Conservation (phyloP, 2,888 invertebrate genomes). For the Amphipoea lucens region DNA sequence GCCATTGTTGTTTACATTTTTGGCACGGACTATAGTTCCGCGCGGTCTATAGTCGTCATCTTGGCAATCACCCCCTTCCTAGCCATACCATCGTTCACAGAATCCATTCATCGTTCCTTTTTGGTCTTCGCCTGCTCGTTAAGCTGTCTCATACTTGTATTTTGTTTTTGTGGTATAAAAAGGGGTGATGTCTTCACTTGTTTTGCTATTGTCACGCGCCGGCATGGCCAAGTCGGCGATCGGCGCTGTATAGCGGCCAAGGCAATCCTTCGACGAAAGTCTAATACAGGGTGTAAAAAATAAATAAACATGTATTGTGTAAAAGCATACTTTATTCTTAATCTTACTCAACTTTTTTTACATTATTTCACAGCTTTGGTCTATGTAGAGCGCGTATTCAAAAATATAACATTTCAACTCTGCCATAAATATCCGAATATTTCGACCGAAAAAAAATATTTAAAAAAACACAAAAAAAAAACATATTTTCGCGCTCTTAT, state of each 20-base stretch:
- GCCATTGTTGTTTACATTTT: too few relatives aligned
- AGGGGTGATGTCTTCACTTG: too few relatives aligned
- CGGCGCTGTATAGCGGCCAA: background rate
- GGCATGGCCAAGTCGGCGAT: background rate
- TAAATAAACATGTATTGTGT: constrained; percentile 70
- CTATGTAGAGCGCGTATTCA: constrained; percentile 83
- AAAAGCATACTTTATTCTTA: constrained; percentile 81
- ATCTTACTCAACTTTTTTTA: constrained; percentile 80
- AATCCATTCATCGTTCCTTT: too few relatives aligned
- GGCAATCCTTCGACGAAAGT: background rate
- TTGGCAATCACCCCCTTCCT: too few relatives aligned
- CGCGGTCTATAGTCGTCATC: too few relatives aligned
- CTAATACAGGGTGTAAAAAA: constrained; percentile 11
- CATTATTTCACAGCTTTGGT: constrained; percentile 89
- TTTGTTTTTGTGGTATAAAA: too few relatives aligned
- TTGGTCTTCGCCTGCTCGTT: too few relatives aligned
- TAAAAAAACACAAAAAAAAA: constrained; percentile 61
- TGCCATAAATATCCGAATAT: constrained; percentile 63
- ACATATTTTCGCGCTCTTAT: constrained; percentile 74
- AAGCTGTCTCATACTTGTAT: too few relatives aligned
- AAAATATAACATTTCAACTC: constrained; percentile 73
- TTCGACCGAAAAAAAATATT: constrained; percentile 58
- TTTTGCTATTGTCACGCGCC: background rate
- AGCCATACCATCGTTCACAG: too few relatives aligned
- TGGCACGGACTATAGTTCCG: too few relatives aligned